These are phyloP conservation scores for Trematocara macrostoma DNA, from an alignment of 2,113 vertebrate species.

Conservation along the genomic window DNA sequence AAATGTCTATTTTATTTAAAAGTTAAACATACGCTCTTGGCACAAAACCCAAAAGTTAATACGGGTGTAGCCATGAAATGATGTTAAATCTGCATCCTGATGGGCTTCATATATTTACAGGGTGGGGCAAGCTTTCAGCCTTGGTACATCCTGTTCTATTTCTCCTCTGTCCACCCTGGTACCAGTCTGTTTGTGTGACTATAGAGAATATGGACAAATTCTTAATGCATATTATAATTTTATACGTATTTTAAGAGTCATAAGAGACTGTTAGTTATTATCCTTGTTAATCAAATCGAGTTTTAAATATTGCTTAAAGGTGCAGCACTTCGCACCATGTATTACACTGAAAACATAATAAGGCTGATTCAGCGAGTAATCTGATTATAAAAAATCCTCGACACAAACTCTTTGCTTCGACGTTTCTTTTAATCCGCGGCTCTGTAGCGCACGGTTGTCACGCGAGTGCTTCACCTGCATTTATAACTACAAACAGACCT, in stretches of 20 bases:
- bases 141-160: background rate
- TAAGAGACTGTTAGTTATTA: background rate
- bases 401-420: background rate
- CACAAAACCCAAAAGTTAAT: background rate
- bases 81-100: background rate
- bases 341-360: background rate
- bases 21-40: background rate
- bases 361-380: background rate
- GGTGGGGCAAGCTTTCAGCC: background rate
- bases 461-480: background rate
- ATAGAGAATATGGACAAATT: background rate
- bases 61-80: background rate
- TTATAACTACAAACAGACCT: background rate
- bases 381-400: background rate
- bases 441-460: background rate
- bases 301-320: background rate
- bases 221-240: background rate
- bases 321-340: background rate
- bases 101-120: background rate
- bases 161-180: background rate
- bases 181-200: background rate
- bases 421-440: background rate
- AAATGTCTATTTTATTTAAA: background rate
- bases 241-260: background rate
- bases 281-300: background rate